Conservation (phyloP, 1,140 invertebrate genomes). For the Drosophila pandora region DNA sequence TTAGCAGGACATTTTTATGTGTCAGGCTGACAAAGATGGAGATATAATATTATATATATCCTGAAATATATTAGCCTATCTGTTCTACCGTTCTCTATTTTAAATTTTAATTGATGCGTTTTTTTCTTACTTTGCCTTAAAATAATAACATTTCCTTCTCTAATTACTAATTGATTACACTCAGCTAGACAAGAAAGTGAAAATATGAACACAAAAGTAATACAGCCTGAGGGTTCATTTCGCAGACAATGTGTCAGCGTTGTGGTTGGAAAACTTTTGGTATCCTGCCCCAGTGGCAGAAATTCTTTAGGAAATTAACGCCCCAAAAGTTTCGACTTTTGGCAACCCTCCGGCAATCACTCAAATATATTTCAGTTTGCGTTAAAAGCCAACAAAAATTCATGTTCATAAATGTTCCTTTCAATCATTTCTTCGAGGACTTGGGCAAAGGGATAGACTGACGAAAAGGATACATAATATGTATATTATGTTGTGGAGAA, state of each 20-base stretch:
- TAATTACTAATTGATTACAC: slow-evolving; percentile 37
- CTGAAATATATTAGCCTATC: no score
- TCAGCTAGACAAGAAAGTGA: neutral
- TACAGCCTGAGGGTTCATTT: neutral
- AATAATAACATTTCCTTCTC: neutral
- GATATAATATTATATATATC: no score
- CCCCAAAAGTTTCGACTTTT: slow-evolving; percentile 34
- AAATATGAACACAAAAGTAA: slow-evolving; percentile 2
- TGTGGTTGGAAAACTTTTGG: slow-evolving; percentile 18
- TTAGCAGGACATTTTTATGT: neutral
- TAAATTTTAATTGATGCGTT: no score
- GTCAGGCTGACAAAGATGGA: neutral
- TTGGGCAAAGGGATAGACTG: neutral
- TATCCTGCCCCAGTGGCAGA: neutral
- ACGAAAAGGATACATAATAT: slow-evolving; percentile 8
- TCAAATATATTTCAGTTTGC: slow-evolving; percentile 47
- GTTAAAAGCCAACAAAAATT: slow-evolving; percentile 16
- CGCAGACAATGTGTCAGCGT: slow-evolving; percentile 4
- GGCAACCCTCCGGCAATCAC: slow-evolving; percentile 50
- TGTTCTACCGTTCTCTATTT: no score
- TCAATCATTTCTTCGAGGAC: slow-evolving; percentile 14
- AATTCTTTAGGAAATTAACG: slow-evolving; percentile 41
- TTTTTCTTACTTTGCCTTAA: neutral
- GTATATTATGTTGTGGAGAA: slow-evolving; percentile 17
- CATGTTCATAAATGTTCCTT: slow-evolving; percentile 27